Conservation (phyloP, 2,113 vertebrate species). For the Nothoprocta pentlandii region DNA sequence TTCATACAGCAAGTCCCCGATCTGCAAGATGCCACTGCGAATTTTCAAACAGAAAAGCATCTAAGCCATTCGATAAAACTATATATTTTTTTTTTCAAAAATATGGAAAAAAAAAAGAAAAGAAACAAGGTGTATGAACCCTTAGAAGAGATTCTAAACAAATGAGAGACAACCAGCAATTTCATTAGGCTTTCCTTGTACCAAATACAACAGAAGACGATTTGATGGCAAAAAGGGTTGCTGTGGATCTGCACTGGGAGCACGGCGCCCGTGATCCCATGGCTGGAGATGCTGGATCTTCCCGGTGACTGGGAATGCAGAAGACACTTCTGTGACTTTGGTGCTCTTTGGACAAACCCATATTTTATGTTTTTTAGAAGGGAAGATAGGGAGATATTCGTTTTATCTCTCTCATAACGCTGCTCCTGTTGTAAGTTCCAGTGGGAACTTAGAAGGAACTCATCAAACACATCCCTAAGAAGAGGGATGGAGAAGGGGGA, state of each 20-base stretch:
- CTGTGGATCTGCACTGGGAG: no score
- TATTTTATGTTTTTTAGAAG: background rate
- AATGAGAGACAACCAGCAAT: background rate
- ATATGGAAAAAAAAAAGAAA: no score
- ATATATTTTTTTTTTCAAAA: background rate
- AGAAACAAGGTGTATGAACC: background rate
- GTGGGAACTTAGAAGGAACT: background rate
- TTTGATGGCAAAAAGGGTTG: no score
- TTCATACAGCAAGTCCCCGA: background rate
- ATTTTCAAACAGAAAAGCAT: background rate
- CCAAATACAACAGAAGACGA: no score
- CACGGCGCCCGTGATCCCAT: rapidly evolving
- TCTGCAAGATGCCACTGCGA: background rate
- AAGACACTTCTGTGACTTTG: no score
- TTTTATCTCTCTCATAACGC: background rate
- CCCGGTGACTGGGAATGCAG: background rate
- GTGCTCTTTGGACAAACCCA: background rate
- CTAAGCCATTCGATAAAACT: background rate
- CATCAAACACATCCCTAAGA: background rate
- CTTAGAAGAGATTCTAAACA: background rate
- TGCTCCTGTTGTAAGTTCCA: background rate
- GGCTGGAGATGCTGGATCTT: background rate
- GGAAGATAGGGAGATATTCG: background rate
- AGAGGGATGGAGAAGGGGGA: no score
- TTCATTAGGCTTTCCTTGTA: no score